Evolutionary conservation across 1,140 invertebrate genomes (phyloP).

Genomic region (Hormaphis cornu): DNA sequence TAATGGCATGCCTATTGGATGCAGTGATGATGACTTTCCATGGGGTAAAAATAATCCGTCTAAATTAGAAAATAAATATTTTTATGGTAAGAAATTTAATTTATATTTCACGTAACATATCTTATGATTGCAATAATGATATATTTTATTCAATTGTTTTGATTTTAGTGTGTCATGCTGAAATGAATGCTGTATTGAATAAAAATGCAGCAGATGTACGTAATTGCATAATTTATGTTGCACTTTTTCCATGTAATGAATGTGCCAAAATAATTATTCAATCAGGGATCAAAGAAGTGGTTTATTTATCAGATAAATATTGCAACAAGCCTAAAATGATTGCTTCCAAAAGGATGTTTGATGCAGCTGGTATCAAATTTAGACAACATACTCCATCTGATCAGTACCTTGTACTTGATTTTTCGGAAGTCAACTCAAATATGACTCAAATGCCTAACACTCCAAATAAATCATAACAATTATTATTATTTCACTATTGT

Average conservation of each 20-base stretch:
- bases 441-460: constrained; percentile 45
- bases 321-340: constrained; percentile 53
- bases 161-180: constrained; percentile 87
- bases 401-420: constrained; percentile 58
- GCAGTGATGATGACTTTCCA: constrained; percentile 77
- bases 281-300: constrained; percentile 70
- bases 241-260: constrained; percentile 89
- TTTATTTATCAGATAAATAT: constrained; percentile 77
- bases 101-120: neutral
- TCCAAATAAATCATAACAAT: constrained; percentile 37
- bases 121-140: neutral
- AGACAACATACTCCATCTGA: constrained; percentile 57
- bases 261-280: constrained; percentile 97
- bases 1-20: constrained; percentile 88
- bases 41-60: constrained; percentile 57
- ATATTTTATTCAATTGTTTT: constrained; percentile 24
- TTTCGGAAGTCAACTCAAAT: constrained; percentile 49
- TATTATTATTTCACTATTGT: neutral
- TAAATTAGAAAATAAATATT: constrained; percentile 63
- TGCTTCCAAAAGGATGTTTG: constrained; percentile 72
- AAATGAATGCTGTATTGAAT: constrained; percentile 93
- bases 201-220: constrained; percentile 69
- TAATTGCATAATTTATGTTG: constrained; percentile 75
- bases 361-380: constrained; percentile 57
- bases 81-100: constrained; percentile 58